These are phyloP conservation scores for Haliclona indistincta DNA, from an alignment of 37 sponge, comb jelly and placozoan species.

Conservation along the genomic window DNA sequence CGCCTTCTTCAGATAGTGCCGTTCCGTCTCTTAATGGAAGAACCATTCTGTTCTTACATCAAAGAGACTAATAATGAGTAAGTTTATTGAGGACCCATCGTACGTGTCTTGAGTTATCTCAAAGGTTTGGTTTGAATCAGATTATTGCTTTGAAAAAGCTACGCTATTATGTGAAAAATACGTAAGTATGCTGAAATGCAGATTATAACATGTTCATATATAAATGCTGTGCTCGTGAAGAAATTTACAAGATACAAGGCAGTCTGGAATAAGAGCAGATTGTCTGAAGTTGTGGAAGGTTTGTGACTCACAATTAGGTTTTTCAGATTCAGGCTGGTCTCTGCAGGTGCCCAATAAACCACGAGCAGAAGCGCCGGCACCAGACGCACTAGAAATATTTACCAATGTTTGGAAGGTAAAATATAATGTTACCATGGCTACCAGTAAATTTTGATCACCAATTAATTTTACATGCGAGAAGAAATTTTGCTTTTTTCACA, in stretches of 20 bases:
- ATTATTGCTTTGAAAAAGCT: constrained; percentile 46
- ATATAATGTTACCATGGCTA: no score
- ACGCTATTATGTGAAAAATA: constrained; percentile 66
- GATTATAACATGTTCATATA: background rate
- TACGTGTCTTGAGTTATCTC: background rate
- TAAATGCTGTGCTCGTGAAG: constrained; percentile 42
- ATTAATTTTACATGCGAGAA: background rate
- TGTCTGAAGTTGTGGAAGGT: constrained; percentile 84
- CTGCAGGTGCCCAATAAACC: constrained; percentile 53
- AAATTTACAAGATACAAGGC: constrained; percentile 58
- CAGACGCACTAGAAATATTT: constrained; percentile 4
- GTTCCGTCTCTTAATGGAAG: no score
- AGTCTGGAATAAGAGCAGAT: constrained; percentile 49
- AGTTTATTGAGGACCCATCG: no score
- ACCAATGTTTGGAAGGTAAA: constrained; percentile 38
- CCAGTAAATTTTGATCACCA: no score
- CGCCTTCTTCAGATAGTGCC: no score
- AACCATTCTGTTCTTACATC: no score
- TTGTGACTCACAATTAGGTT: background rate
- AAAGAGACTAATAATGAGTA: no score
- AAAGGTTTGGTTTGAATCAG: constrained; percentile 57
- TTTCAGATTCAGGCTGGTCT: background rate
- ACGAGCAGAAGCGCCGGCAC: constrained; percentile 18
- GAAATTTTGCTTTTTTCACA: background rate
- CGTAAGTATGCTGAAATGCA: constrained; percentile 19